Conservation (phyloP, 2,113 vertebrate species). For the Ochotona curzoniae region DNA sequence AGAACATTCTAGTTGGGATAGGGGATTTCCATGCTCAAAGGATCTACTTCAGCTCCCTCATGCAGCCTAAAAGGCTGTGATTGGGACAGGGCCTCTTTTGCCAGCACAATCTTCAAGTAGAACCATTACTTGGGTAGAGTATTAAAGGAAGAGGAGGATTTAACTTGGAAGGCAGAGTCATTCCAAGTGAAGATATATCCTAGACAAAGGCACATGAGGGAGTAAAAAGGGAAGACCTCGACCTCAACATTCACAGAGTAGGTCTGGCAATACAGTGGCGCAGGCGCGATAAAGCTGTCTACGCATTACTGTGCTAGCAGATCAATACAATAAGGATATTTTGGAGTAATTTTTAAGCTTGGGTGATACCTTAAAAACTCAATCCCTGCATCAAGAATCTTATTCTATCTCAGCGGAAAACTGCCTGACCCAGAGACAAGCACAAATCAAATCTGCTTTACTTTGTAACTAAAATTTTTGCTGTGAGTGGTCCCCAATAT, state of each 20-base stretch:
- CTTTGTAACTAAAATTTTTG: neutral
- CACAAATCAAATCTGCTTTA: neutral
- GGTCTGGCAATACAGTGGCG: neutral
- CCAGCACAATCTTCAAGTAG: neutral
- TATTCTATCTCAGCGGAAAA: neutral
- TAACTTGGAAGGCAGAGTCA: neutral
- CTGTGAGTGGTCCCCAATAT: neutral
- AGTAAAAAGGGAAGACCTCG: neutral
- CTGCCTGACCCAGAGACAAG: neutral
- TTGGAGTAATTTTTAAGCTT: neutral
- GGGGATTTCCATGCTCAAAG: neutral
- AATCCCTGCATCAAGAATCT: neutral
- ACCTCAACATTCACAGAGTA: neutral
- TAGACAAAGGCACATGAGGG: neutral
- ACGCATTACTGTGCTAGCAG: fast-evolving
- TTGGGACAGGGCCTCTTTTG: neutral
- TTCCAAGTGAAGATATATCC: neutral
- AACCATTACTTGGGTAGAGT: neutral
- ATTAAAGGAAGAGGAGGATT: neutral
- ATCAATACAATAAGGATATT: neutral
- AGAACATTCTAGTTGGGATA: neutral
- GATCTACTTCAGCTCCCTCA: neutral
- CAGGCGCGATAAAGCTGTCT: neutral
- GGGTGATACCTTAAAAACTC: constrained; percentile 25
- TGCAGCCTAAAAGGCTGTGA: neutral